Percentiles rank a stretch among this genome's conserved stretches.
Evolutionary conservation across 1,140 invertebrate species (phyloP).

Genomic region (Drosophila bipectinata): DNA sequence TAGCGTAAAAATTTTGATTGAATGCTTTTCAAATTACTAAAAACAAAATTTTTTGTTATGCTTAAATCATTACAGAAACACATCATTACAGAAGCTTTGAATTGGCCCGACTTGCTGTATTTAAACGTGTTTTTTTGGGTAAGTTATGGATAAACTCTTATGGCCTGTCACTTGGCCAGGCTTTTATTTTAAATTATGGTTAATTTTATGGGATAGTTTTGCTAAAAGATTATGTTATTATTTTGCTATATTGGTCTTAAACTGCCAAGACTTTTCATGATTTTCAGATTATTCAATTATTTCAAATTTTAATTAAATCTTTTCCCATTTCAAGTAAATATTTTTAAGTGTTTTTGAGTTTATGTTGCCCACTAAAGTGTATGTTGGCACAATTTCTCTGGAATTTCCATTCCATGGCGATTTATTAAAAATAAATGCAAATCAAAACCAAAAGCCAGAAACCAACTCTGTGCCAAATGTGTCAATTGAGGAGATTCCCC

Average conservation of each 20-base stretch:
- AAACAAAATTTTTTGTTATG: conserved; percentile 24
- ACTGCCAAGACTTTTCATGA: too few relatives aligned
- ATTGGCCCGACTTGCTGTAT: conserved; percentile 5
- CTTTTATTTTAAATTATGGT: background rate
- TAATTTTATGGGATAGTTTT: background rate
- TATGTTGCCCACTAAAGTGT: too few relatives aligned
- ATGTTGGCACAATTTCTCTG: conserved; percentile 11
- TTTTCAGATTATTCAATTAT: too few relatives aligned
- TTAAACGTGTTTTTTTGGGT: conserved; percentile 44
- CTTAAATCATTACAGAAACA: conserved; percentile 46
- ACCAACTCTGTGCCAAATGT: conserved; percentile 58
- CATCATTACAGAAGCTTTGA: conserved; percentile 13
- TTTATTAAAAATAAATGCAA: conserved; percentile 51
- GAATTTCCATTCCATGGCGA: background rate
- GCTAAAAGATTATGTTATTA: background rate
- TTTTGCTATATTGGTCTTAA: background rate
- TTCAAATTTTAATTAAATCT: background rate
- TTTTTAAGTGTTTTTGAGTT: background rate
- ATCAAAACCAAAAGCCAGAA: conserved; percentile 23
- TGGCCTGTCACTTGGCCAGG: background rate
- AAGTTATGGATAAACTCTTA: conserved; percentile 25
- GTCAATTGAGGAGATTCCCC: conserved; percentile 48
- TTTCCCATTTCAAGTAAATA: background rate
- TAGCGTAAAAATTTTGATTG: conserved; percentile 22
- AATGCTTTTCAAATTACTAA: conserved; percentile 17